Evolutionary conservation across 2,797 vertebrate genomes (phyloP).

Genomic region (Amblyopsis hoosieri): DNA sequence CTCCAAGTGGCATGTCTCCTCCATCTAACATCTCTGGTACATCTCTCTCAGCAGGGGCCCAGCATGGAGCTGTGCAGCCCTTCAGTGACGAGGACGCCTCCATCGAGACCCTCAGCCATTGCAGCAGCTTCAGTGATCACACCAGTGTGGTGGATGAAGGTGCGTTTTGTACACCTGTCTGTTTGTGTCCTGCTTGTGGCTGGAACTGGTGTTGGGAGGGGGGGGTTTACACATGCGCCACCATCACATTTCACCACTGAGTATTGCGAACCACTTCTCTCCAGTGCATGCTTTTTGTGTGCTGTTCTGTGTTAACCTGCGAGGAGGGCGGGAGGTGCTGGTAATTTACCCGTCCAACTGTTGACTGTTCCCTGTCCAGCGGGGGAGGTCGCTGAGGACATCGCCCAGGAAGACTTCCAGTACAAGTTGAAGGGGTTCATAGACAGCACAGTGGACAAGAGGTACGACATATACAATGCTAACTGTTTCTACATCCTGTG

Average conservation of each 20-base stretch:
- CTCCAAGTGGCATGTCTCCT: too few species aligned
- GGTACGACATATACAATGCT: constrained; percentile 69
- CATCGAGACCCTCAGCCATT: constrained; percentile 97
- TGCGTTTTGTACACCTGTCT: constrained; percentile 49
- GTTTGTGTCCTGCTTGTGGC: neutral
- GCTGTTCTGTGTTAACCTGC: too few species aligned
- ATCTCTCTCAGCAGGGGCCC: constrained; percentile 78
- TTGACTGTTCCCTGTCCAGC: constrained; percentile 61
- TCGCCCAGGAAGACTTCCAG: constrained; percentile 92
- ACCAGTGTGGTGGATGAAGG: constrained; percentile 92
- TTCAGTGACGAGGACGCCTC: constrained; percentile 98
- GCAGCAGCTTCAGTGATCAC: constrained; percentile 94
- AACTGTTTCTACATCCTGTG: too few species aligned
- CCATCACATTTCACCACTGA: neutral
- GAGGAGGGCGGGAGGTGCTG: neutral
- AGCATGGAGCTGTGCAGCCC: constrained; percentile 88
- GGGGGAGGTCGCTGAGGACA: constrained; percentile 87
- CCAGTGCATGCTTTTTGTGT: too few species aligned
- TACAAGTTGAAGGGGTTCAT: constrained; percentile 95
- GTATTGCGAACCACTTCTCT: neutral
- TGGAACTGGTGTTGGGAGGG: too few species aligned
- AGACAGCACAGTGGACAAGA: constrained; percentile 95
- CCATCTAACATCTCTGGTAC: too few species aligned
- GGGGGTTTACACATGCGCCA: neutral
- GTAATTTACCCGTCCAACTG: neutral